Evolutionary conservation across 2,797 vertebrate genomes (phyloP).

Genomic region (Amphiprion clarkii): DNA sequence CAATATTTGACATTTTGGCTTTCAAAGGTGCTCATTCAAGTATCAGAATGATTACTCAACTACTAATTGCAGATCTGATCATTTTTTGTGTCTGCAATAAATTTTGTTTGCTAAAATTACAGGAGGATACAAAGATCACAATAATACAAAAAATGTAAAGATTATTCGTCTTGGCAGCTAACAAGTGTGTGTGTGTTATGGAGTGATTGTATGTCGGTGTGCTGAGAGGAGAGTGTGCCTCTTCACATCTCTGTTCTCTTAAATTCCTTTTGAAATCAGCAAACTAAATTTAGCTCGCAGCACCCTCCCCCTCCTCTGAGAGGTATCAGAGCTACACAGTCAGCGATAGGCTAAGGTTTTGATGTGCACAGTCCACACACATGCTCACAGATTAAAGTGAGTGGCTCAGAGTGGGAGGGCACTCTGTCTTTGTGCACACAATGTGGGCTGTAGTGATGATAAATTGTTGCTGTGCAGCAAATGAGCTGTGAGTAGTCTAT

Average conservation of each 20-base stretch:
- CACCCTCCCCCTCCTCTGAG: conserved; percentile 61
- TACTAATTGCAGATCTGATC: too few species aligned
- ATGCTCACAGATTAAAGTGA: conserved; percentile 67
- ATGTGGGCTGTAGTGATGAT: conserved; percentile 61
- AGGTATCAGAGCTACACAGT: conserved; percentile 75
- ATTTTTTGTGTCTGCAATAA: too few species aligned
- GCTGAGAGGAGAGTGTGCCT: conserved; percentile 59
- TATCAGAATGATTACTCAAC: too few species aligned
- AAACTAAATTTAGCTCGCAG: conserved; percentile 82
- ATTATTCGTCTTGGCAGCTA: not conserved
- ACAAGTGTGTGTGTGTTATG: conserved; percentile 1
- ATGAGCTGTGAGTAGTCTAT: conserved; percentile 50
- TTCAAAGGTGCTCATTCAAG: too few species aligned
- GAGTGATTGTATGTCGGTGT: conserved; percentile 28
- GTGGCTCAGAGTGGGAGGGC: conserved; percentile 72
- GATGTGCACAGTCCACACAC: conserved; percentile 58
- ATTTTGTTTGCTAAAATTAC: too few species aligned
- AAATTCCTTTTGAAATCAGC: conserved; percentile 85
- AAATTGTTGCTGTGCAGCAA: conserved; percentile 67
- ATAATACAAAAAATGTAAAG: too few species aligned
- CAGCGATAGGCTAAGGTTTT: conserved; percentile 75
- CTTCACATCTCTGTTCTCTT: conserved; percentile 82
- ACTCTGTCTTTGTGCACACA: conserved; percentile 63
- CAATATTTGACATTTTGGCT: too few species aligned
- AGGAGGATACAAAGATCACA: too few species aligned